Evolutionary conservation across 2,888 invertebrate genomes (phyloP).

Genomic region (Ennomos erosarius): DNA sequence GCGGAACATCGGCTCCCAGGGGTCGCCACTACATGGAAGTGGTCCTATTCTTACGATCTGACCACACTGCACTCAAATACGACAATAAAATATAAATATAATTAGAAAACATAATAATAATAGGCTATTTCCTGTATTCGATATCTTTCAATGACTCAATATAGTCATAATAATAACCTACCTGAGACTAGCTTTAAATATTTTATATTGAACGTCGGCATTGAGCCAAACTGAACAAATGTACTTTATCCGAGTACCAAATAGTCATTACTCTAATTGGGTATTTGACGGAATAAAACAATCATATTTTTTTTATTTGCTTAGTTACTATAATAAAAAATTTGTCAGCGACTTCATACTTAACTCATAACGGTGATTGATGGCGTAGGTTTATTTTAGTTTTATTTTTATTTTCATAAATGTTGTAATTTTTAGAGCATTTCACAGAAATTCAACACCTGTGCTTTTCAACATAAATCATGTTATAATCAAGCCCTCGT

Average conservation of each 20-base stretch:
- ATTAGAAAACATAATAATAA: too few relatives aligned
- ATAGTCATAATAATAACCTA: too few relatives aligned
- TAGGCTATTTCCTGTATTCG: not conserved
- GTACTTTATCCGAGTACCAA: slow-evolving; percentile 5
- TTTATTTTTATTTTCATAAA: slow-evolving; percentile 22
- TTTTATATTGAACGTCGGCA: slow-evolving; percentile 4
- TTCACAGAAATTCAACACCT: slow-evolving; percentile 22
- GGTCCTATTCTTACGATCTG: too few relatives aligned
- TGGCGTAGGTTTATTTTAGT: slow-evolving; percentile 21
- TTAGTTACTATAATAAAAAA: too few relatives aligned
- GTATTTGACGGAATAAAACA: not conserved
- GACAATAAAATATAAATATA: too few relatives aligned
- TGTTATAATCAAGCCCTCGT: slow-evolving; percentile 60
- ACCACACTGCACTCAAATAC: too few relatives aligned
- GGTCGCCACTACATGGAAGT: too few relatives aligned
- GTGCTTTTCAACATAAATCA: slow-evolving; percentile 22
- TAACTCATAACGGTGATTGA: slow-evolving; percentile 25
- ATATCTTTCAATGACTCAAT: not conserved
- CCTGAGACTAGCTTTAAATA: not conserved
- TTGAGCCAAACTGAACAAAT: slow-evolving; percentile 8
- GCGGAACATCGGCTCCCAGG: too few relatives aligned
- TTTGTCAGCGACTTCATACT: slow-evolving; percentile 21
- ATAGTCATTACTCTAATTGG: slow-evolving; percentile 6
- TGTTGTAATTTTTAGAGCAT: slow-evolving; percentile 52
- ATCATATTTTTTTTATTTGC: slow-evolving; percentile 12